These are phyloP conservation scores for Diarsia mendica DNA, from an alignment of 2,888 invertebrate species.

Conservation along the genomic window DNA sequence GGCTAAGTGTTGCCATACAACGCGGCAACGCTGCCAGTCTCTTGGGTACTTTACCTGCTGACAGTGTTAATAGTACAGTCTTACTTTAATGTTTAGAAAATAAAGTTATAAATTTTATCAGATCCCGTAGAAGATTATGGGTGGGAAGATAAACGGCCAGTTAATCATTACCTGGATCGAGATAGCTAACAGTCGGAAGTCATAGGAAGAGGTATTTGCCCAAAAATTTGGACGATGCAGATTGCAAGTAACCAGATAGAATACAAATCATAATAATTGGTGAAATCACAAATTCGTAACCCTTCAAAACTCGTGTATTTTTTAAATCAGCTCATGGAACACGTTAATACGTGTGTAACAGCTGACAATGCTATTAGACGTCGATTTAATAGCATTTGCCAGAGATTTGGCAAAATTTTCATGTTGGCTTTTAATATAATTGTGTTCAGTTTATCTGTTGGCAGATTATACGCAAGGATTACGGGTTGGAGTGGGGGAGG, in stretches of 20 bases:
- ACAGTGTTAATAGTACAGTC: too few relatives aligned
- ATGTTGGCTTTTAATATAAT: conserved; percentile 89
- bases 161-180: background rate
- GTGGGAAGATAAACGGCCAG: background rate
- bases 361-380: conserved; percentile 83
- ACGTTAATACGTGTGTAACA: conserved; percentile 66
- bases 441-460: conserved; percentile 86
- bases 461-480: conserved; percentile 81
- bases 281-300: conserved; percentile 5
- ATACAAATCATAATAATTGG: background rate
- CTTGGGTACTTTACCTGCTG: too few relatives aligned
- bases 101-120: background rate
- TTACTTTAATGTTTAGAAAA: too few relatives aligned
- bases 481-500: conserved; percentile 65
- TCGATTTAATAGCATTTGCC: conserved; percentile 80
- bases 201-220: background rate
- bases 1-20: too few relatives aligned
- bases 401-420: conserved; percentile 84
- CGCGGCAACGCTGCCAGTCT: too few relatives aligned
- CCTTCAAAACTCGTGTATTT: conserved; percentile 8
- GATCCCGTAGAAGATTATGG: background rate
- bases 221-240: background rate
- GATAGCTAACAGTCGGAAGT: background rate
- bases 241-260: background rate
- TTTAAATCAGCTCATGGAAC: conserved; percentile 34